Conservation (phyloP, 2,113 vertebrate genomes). For the Grammomys surdaster region DNA sequence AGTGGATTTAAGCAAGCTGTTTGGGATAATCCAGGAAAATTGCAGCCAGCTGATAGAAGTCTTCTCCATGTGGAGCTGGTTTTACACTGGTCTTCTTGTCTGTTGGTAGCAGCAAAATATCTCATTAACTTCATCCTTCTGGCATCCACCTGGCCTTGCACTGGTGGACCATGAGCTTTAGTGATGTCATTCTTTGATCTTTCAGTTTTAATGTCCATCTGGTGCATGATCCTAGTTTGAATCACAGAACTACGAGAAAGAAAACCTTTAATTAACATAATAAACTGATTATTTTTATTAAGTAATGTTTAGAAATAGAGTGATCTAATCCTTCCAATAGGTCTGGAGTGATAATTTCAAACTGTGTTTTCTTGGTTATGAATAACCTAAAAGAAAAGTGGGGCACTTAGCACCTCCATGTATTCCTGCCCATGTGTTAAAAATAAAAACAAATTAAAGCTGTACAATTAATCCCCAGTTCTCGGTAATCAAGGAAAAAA, state of each 20-base stretch:
- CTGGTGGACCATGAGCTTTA: not conserved
- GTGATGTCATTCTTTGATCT: conserved; percentile 72
- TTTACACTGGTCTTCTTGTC: conserved; percentile 43
- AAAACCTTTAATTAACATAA: conserved; percentile 46
- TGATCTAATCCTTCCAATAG: not conserved
- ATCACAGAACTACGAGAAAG: conserved; percentile 27
- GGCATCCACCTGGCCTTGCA: conserved; percentile 66
- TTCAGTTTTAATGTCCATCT: conserved; percentile 58
- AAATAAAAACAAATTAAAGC: conserved; percentile 47
- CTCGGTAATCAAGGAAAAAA: not conserved
- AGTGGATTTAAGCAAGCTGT: conserved; percentile 14
- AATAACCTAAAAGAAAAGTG: not conserved
- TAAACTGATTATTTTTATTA: conserved; percentile 21
- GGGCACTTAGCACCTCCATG: not conserved
- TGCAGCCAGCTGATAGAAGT: conserved; percentile 45
- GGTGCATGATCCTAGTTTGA: not conserved
- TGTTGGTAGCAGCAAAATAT: conserved; percentile 39
- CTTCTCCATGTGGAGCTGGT: not conserved
- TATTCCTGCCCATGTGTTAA: conserved; percentile 12
- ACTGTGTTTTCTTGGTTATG: conserved; percentile 1
- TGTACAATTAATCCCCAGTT: conserved; percentile 11
- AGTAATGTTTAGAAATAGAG: conserved; percentile 60
- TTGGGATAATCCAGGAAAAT: conserved; percentile 56
- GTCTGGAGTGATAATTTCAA: not conserved
- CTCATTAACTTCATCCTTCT: conserved; percentile 56